Conservation (phyloP, 1,140 invertebrate genomes). For the Drosophila varians region DNA sequence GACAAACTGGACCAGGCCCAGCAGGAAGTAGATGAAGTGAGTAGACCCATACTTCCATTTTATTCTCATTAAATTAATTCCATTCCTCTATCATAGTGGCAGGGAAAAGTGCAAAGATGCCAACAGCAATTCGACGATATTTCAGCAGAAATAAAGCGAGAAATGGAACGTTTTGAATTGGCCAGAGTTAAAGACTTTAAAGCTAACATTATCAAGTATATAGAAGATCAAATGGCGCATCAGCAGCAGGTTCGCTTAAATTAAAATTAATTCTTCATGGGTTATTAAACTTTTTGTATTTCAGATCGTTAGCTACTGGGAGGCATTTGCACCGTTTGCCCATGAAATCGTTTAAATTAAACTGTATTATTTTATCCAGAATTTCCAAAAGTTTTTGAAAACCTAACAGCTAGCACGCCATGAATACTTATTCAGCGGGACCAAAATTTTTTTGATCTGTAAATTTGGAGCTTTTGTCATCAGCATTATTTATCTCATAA, state of each 20-base stretch:
- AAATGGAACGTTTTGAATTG: slow-evolving; percentile 96
- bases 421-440: slow-evolving; percentile 56
- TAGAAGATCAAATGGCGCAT: slow-evolving; percentile 97
- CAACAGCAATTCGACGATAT: slow-evolving; percentile 99
- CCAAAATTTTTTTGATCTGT: slow-evolving; percentile 59
- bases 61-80: not conserved
- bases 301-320: slow-evolving; percentile 97
- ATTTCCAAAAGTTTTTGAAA: slow-evolving; percentile 39
- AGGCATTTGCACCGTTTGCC: slow-evolving; percentile 96
- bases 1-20: slow-evolving; percentile 96
- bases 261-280: not conserved
- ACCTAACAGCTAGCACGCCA: slow-evolving; percentile 41
- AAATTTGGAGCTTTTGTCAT: slow-evolving; percentile 42
- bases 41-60: not conserved
- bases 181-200: slow-evolving; percentile 96
- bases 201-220: slow-evolving; percentile 93
- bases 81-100: slow-evolving; percentile 87
- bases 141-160: slow-evolving; percentile 97
- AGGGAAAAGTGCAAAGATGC: slow-evolving; percentile 96
- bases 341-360: slow-evolving; percentile 88
- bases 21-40: slow-evolving; percentile 95
- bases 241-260: slow-evolving; percentile 92
- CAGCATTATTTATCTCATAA: slow-evolving; percentile 42
- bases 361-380: slow-evolving; percentile 28
- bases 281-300: slow-evolving; percentile 50